Base-by-base conservation (phyloP, 2,888 invertebrate genomes). In the Nudaria mundana region DNA sequence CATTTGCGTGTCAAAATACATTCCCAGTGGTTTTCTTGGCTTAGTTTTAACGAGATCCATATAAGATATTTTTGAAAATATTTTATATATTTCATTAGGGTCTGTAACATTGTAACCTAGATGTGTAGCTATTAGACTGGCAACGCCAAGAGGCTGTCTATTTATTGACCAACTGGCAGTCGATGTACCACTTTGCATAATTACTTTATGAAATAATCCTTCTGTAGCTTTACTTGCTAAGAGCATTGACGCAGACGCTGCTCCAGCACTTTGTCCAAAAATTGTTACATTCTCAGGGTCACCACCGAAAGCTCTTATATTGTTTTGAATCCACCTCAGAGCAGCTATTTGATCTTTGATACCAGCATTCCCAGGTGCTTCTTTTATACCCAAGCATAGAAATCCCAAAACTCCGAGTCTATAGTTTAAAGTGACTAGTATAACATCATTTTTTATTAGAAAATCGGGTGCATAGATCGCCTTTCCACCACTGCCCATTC, bases 201-300 rank as follows among this genome's bases (percentile, higher is more conserved):
- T 87, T 1, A 71, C 84, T 66, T 64, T 80, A 4, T 81, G 63
- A 44, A 84, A 84, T 5, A 88, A 54, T 1, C 80, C 85, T 30
- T 72, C 52, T 2, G 84, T 74, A 7, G 63, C 54, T 16, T 78
- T 55, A 55, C 79, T 84, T 5, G 76, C 72, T 38, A 82, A 18
- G 7, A 87, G 49, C 12, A 84, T 38, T 0, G 86, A 76, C 1
- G 61, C 49, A 0, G 85, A 85, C 0, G 76, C 66, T 1, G 67
- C 85, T 13, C 87, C 87, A 32, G 87, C 87, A 36, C 87, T 87
- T 60, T 85, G 82, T 3, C 87, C 87, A 48, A 87, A 87, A 3
- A 85, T n/a, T 0, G 87, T 87, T 2, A 88, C 51, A 56, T 84
- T 82, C 22, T 87, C 75, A 5, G 81, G 78, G 47, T 88, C 83